Evolutionary conservation across 1,140 invertebrate genomes (phyloP).

Genomic region (Zaprionus capensis): DNA sequence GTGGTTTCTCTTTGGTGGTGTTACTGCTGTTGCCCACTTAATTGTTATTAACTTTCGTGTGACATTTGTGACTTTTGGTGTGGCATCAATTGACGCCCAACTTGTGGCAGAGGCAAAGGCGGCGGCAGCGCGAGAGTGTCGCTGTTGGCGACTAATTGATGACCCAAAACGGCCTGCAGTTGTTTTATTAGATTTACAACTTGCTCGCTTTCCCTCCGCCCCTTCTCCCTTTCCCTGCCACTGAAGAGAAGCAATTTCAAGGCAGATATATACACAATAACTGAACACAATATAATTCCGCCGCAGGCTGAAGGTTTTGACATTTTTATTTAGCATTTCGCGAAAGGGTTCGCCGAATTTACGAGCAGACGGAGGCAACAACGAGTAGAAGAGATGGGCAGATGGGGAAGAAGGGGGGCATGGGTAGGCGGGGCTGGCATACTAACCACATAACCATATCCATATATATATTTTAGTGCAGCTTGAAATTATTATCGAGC

Average conservation of each 20-base stretch:
- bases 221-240: background rate
- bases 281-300: conserved; percentile 39
- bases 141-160: conserved; percentile 60
- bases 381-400: background rate
- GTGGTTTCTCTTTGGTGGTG: conserved; percentile 41
- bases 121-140: no score
- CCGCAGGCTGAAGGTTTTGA: conserved; percentile 49
- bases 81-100: conserved; percentile 64
- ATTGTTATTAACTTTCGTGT: conserved; percentile 81
- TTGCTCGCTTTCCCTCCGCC: background rate
- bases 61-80: conserved; percentile 77
- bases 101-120: background rate
- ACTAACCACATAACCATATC: conserved; percentile 1
- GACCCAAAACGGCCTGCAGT: conserved; percentile 61
- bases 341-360: conserved; percentile 54
- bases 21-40: conserved; percentile 50
- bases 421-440: background rate
- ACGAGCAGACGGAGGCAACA: conserved; percentile 33
- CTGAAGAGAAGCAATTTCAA: conserved; percentile 38
- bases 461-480: background rate
- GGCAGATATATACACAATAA: conserved; percentile 21
- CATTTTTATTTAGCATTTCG: conserved; percentile 62
- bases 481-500: conserved; percentile 71
- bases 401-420: background rate
- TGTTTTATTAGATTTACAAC: conserved; percentile 75